These are phyloP conservation scores for Odontocerum albicorne DNA, from an alignment of 2,888 invertebrate species.

Conservation along the genomic window DNA sequence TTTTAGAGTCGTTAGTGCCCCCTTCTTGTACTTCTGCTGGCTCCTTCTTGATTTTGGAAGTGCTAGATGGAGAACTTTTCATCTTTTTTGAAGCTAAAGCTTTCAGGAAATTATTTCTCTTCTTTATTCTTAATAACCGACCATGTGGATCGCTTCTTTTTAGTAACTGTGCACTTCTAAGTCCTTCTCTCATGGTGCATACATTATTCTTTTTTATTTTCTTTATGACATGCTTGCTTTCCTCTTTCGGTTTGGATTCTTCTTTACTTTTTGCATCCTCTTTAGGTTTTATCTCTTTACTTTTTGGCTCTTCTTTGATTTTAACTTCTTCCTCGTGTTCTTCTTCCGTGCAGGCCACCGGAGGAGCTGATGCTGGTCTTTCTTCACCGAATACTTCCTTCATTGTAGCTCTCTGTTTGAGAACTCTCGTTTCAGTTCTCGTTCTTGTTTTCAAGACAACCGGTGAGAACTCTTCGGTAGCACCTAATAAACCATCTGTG, in stretches of 20 bases:
- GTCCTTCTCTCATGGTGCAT: conserved; percentile 53
- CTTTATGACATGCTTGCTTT: conserved; percentile 39
- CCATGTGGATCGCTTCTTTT: conserved; percentile 55
- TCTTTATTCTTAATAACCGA: conserved; percentile 51
- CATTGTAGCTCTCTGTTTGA: conserved; percentile 75
- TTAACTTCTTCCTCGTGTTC: conserved; percentile 44
- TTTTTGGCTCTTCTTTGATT: conserved; percentile 40
- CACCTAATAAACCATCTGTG: conserved; percentile 59
- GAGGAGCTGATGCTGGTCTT: conserved; percentile 81
- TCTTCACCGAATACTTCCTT: conserved; percentile 80
- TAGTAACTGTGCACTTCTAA: conserved; percentile 52
- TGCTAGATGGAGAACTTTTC: conserved; percentile 44
- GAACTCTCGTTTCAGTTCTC: conserved; percentile 70
- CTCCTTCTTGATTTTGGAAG: conserved; percentile 49
- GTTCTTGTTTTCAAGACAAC: conserved; percentile 74
- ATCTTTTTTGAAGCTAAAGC: conserved; percentile 49
- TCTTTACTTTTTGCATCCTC: background rate
- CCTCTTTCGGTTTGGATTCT: background rate
- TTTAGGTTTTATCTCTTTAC: conserved; percentile 14
- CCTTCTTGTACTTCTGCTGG: conserved; percentile 40
- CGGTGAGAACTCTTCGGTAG: conserved; percentile 66
- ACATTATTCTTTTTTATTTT: conserved; percentile 47
- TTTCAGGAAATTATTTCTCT: conserved; percentile 54
- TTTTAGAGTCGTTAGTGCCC: background rate
- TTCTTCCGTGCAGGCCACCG: conserved; percentile 62